These are phyloP conservation scores for Actinemys pallida DNA, from an alignment of 2,113 vertebrate species.

Conservation along the genomic window DNA sequence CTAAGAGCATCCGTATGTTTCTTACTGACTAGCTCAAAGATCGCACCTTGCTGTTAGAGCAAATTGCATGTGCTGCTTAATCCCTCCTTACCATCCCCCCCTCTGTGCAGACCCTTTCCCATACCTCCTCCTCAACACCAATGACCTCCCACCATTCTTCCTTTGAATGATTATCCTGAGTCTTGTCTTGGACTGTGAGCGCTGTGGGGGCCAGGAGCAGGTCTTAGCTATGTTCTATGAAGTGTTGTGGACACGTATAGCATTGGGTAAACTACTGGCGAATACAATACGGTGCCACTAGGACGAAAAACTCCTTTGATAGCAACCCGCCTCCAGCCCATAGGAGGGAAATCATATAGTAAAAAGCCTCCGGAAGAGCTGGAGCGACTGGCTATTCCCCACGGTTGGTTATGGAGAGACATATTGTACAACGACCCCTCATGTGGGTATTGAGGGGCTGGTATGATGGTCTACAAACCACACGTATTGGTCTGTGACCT, in stretches of 20 bases:
- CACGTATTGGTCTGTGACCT: too few species aligned
- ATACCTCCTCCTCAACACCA: background rate
- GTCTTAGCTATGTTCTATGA: background rate
- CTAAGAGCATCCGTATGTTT: slow-evolving; percentile 64
- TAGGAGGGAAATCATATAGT: too few species aligned
- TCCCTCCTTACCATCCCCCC: background rate
- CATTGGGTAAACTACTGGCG: background rate
- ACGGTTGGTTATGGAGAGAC: too few species aligned
- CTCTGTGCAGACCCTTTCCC: background rate
- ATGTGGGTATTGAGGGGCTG: too few species aligned
- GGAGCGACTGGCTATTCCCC: too few species aligned
- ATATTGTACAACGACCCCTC: too few species aligned
- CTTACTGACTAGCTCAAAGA: slow-evolving; percentile 34
- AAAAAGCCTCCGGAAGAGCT: too few species aligned
- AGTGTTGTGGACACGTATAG: background rate
- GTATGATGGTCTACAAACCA: too few species aligned
- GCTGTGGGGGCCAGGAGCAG: background rate
- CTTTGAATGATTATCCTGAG: background rate
- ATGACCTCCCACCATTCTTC: background rate
- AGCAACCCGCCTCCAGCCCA: too few species aligned
- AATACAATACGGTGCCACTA: background rate
- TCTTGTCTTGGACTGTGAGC: background rate
- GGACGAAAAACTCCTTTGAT: background rate
- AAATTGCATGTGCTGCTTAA: slow-evolving; percentile 5
- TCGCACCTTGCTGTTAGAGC: slow-evolving; percentile 53